Evolutionary conservation across 2,797 vertebrate species (phyloP), one percentile per base, ranked within the genome.

Genomic region (Psittacula derbiana): DNA sequence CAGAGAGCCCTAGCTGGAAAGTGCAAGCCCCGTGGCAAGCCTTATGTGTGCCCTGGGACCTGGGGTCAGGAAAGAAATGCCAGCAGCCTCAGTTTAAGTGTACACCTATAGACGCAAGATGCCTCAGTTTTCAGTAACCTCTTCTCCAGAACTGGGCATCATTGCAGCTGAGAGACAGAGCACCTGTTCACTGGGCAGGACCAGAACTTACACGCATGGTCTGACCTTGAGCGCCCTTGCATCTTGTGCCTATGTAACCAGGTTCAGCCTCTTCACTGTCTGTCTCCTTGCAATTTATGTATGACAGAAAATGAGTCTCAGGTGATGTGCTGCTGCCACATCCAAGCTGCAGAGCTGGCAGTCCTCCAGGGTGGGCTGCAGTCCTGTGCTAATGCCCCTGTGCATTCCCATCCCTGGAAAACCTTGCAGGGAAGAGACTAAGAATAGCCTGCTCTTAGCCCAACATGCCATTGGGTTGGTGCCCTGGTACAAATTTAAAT

Each of bases 391-490:
- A 50, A 61, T 24, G 16, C 11, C 50, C 19, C 49, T 12, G 12
- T 1, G 0, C 30, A 15, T 44, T 28, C 17, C 6, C 11, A 67
- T 2, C 7, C n/a, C 49, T 43, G 53, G 64, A 62, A 90, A 55
- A 6, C 25, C 28, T 41, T 44, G 28, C 41, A 72, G 10, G 23
- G 27, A 80, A 28, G 28, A 55, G 8, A 28, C 8, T 21, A 47
- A 47, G n/a, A 62, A 58, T 2, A 74, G 25, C 3, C 58, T 69
- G 25, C 16, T 81, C 6, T 60, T 47, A 79, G 65, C 18, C 50
- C 4, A 10, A 25, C 10, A 6, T 13, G 13, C 20, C 16, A 43
- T 71, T 80, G 0, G 0, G 9, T n/a, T 67, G 24, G 30, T 41
- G 66, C 23, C 16, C 25, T 53, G 31, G n/a, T 49, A 72, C 10